These are phyloP conservation scores for Apodemia hepburni DNA, from an alignment of 2,888 invertebrate species.

Conservation along the genomic window DNA sequence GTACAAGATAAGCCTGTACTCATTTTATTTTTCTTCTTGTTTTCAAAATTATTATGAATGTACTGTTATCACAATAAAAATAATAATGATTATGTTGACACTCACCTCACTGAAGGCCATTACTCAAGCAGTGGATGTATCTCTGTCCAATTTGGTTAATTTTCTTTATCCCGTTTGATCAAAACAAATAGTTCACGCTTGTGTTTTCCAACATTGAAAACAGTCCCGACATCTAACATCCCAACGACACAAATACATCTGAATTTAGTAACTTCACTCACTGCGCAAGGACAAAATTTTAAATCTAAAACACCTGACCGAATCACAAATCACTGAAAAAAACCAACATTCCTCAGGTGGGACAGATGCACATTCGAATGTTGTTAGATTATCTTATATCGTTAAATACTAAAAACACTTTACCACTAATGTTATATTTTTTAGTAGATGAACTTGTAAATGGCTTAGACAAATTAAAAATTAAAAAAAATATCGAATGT, in stretches of 20 bases:
- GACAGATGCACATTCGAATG: conserved; percentile 66
- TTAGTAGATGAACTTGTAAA: conserved; percentile 45
- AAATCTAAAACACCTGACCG: conserved; percentile 80
- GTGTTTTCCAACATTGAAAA: conserved; percentile 78
- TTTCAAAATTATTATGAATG: background rate
- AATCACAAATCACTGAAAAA: conserved; percentile 82
- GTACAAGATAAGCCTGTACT: background rate
- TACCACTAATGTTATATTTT: conserved; percentile 46
- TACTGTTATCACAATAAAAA: background rate
- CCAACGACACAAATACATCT: conserved; percentile 76
- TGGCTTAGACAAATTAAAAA: conserved; percentile 57
- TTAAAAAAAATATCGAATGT: conserved; percentile 54
- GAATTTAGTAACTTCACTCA: conserved; percentile 74
- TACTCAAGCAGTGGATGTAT: conserved; percentile 80
- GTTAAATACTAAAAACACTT: conserved; percentile 48
- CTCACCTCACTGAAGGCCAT: conserved; percentile 91
- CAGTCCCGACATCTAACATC: conserved; percentile 77
- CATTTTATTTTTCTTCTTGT: background rate
- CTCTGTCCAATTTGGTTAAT: conserved; percentile 75
- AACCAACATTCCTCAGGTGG: conserved; percentile 84
- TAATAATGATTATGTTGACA: conserved; percentile 35
- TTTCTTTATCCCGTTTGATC: conserved; percentile 68
- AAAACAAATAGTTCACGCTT: conserved; percentile 79
- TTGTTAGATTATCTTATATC: conserved; percentile 39
- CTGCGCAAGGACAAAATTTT: conserved; percentile 78